Evolutionary conservation across 1,140 invertebrate species (phyloP), one percentile per base, ranked within the genome.

Genomic region (Onthophagus taurus): DNA sequence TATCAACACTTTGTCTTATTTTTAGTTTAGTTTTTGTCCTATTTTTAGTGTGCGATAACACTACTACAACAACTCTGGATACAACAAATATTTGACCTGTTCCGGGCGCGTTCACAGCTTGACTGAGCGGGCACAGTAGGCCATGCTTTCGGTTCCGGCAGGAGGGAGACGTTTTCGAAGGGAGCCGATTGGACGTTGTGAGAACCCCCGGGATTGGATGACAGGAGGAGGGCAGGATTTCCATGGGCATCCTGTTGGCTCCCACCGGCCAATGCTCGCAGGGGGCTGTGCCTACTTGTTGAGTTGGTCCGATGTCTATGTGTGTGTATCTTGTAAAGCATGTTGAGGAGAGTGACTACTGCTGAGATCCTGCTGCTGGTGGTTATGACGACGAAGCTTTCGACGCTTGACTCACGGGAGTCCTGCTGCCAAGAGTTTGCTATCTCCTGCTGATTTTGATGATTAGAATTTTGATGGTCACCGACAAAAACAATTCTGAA

Each of bases 271-370:
- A 62, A 64, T 64, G 47, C 42, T 43, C 16, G 30, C 42, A 42
- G 56, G 53, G 43, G 60, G 59, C 53, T 53, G 48, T 14, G 34
- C 42, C 44, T 21, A 59, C 59, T 61, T 61, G 59, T 61, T 61
- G 59, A 61, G 51, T 50, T 51, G 4, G 11, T n/a, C n/a, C n/a
- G n/a, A n/a, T n/a, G n/a, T n/a, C n/a, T n/a, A n/a, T n/a, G n/a
- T n/a, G n/a, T n/a, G n/a, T n/a, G n/a, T n/a, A n/a, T n/a, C n/a
- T n/a, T n/a, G n/a, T n/a, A n/a, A n/a, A n/a, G n/a, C n/a, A n/a
- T n/a, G n/a, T n/a, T n/a, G n/a, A n/a, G n/a, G n/a, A n/a, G n/a
- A n/a, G n/a, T n/a, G n/a, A n/a, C n/a, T n/a, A n/a, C n/a, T n/a
- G n/a, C n/a, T n/a, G n/a, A n/a, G n/a, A n/a, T n/a, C n/a, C n/a